A percentile compares a stretch with the other conserved stretches of the same genome.
Conservation (phyloP, 2,113 vertebrate genomes). For the Semnopithecus entellus region DNA sequence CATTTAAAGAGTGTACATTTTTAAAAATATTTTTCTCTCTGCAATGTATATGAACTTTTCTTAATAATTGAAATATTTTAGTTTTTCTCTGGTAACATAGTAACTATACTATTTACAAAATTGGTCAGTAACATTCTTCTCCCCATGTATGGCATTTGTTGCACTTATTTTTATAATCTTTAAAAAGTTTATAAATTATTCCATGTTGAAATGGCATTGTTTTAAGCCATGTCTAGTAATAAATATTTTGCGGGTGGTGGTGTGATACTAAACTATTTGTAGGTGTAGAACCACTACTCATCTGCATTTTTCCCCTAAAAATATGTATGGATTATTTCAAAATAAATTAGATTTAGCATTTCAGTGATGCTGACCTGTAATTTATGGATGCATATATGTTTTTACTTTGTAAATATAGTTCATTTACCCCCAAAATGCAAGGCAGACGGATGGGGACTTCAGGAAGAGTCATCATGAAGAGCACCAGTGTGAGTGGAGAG, state of each 20-base stretch:
- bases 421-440: slow-evolving; percentile 91
- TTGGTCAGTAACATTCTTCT: not conserved
- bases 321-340: slow-evolving; percentile 55
- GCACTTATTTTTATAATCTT: not conserved
- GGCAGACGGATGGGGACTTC: slow-evolving; percentile 93
- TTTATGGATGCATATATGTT: slow-evolving; percentile 85
- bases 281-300: not conserved
- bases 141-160: rapidly evolving
- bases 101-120: not conserved
- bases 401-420: slow-evolving; percentile 89
- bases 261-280: not conserved
- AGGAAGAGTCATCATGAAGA: slow-evolving; percentile 95
- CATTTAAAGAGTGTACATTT: not conserved
- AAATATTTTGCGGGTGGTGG: not conserved
- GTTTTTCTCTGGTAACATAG: not conserved
- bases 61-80: not conserved
- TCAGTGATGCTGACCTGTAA: slow-evolving; percentile 62
- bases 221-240: not conserved
- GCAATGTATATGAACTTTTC: not conserved
- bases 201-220: not conserved
- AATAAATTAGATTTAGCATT: slow-evolving; percentile 52
- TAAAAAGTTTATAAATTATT: not conserved
- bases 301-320: not conserved
- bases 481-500: slow-evolving; percentile 97
- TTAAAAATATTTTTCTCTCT: not conserved